Evolutionary conservation across 2,888 invertebrate genomes (phyloP).

Genomic region (Andricus curvator): DNA sequence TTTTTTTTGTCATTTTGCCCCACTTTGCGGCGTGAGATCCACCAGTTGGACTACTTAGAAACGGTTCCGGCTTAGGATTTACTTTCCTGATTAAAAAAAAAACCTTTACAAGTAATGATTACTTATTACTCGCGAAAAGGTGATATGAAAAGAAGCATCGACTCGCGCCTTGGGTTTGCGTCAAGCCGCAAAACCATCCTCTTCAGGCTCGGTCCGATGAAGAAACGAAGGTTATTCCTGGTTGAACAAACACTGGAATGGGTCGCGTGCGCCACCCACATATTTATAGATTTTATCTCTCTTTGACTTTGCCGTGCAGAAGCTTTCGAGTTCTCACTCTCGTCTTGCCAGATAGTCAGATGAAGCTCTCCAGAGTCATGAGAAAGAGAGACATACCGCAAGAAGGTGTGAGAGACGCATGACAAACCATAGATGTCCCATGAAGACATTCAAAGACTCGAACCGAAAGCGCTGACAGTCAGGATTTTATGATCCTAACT

Average conservation of each 20-base stretch:
- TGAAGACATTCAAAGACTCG: not conserved
- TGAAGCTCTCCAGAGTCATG: not conserved
- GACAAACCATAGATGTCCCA: slow-evolving; percentile 1
- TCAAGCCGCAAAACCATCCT: slow-evolving; percentile 74
- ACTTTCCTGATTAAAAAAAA: not conserved
- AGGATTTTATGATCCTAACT: not conserved
- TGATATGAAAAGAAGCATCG: slow-evolving; percentile 49
- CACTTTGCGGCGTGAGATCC: too few relatives aligned
- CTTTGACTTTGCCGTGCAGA: slow-evolving; percentile 54
- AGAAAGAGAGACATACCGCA: not conserved
- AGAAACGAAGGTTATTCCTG: slow-evolving; percentile 77
- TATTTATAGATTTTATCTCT: slow-evolving; percentile 78
- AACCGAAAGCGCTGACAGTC: not conserved
- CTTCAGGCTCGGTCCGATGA: slow-evolving; percentile 71
- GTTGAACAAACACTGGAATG: slow-evolving; percentile 78
- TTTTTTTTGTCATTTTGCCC: too few relatives aligned
- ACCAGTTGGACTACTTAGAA: not conserved
- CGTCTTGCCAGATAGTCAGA: slow-evolving; percentile 51
- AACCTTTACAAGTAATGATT: not conserved
- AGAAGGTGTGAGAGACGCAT: slow-evolving; percentile 14
- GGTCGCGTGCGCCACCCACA: slow-evolving; percentile 78
- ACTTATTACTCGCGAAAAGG: slow-evolving; percentile 13
- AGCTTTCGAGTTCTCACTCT: slow-evolving; percentile 54
- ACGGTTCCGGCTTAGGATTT: not conserved
- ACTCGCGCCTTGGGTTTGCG: slow-evolving; percentile 59